These are phyloP conservation scores for Suncus etruscus DNA, from an alignment of 2,113 vertebrate genomes.

Conservation along the genomic window DNA sequence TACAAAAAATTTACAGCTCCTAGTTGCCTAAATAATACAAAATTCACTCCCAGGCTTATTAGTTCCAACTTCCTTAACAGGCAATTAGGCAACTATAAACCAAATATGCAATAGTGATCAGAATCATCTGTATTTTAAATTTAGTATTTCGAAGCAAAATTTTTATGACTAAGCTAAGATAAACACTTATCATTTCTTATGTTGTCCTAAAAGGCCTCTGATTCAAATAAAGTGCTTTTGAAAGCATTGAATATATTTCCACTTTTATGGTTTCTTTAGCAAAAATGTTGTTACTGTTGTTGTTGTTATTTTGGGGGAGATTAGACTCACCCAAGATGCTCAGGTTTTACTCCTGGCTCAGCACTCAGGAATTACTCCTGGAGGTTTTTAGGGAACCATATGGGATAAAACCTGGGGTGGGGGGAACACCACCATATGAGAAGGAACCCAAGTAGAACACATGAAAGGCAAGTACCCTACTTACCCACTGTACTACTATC, in stretches of 20 bases:
- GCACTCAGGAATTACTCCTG: too few relatives aligned
- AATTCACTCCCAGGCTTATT: conserved; percentile 32
- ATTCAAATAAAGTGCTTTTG: conserved; percentile 47
- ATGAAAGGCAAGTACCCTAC: too few relatives aligned
- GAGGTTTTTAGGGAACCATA: too few relatives aligned
- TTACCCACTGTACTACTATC: too few relatives aligned
- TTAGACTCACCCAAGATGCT: too few relatives aligned
- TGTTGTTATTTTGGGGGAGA: too few relatives aligned
- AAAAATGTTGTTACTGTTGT: too few relatives aligned
- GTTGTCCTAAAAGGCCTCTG: background rate
- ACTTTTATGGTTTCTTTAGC: conserved; percentile 12
- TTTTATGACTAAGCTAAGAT: conserved; percentile 56
- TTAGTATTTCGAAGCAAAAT: conserved; percentile 54
- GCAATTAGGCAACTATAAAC: conserved; percentile 37
- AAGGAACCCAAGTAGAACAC: too few relatives aligned
- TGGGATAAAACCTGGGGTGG: too few relatives aligned
- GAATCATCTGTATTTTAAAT: conserved; percentile 54
- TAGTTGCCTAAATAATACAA: conserved; percentile 22
- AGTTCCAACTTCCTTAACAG: conserved; percentile 37
- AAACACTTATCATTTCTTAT: conserved; percentile 3
- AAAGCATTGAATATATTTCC: background rate
- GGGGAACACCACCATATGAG: too few relatives aligned
- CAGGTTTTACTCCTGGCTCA: too few relatives aligned
- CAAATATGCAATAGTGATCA: conserved; percentile 48
- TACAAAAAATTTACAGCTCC: conserved; percentile 45